Base-by-base conservation (phyloP, 2,797 vertebrate genomes). In the Halcyon leucocephala region DNA sequence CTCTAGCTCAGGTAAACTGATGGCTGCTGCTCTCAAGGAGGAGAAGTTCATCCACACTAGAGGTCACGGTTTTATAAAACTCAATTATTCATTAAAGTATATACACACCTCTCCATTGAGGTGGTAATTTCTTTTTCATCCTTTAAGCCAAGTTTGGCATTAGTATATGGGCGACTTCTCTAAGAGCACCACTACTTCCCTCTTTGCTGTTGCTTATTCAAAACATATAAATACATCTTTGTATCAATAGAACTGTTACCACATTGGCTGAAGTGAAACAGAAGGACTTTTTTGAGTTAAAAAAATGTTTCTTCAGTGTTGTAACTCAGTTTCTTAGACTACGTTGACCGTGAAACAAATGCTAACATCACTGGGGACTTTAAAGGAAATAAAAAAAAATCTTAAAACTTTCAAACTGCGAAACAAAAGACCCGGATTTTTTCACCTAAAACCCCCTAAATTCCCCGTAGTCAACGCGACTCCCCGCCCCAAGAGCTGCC, bases 361-460 rank as follows among this genome's bases (percentile, higher is more conserved):
- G 28, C 11, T 22, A 46, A 26, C 28, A 84, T 4, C 39, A 60
- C 19, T 0, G 6, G 17, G 8, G 18, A 9, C 25, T 76, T 41
- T 4, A 18, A 31, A 51, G 28, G 29, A 8, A 31, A 31, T 14
- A 12, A 21, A 42, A 28, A 28, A 26, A 48, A 25, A 4, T 7
- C 11, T 3, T 33, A 4, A 79, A 79, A 60, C 41, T 92, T 89
- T 58, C 16, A 4, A 49, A 39, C 20, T 16, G 25, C 1, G 8
- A 52, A 73, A 24, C 10, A 8, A 37, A 66, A 72, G 10, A 51
- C 4, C 3, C 3, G 0, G 2, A 0, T 39, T 61, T 28, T 55
- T 37, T 8, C 12, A 41, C 7, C 2, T 12, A 17, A 35, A 54
- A 41, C 10, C 28, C 9, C 12, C 15, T 11, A 3, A 33, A 9